phyloP scores from a whole-genome alignment of 1,140 invertebrate genomes.

The Brachionus plicatilis region DNA sequence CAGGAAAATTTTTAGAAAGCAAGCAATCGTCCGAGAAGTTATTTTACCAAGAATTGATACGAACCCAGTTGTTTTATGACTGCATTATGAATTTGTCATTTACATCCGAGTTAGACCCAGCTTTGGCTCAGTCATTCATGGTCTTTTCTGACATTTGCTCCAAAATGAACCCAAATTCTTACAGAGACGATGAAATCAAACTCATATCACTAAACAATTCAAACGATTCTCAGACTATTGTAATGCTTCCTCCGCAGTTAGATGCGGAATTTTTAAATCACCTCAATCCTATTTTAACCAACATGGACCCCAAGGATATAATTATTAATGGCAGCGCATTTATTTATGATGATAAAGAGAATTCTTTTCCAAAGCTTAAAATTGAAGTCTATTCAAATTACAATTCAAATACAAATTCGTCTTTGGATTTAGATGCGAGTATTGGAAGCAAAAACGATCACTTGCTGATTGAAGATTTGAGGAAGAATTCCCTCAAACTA shows the following conservation, averaged over 20 bases:
- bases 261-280: slow-evolving; percentile 2
- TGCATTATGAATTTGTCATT: slow-evolving; percentile 98
- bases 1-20: slow-evolving; percentile 60
- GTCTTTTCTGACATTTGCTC: slow-evolving; percentile 93
- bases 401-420: background rate
- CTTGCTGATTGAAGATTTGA: background rate
- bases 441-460: background rate
- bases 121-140: slow-evolving; percentile 62
- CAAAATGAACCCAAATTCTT: slow-evolving; percentile 61
- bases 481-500: background rate
- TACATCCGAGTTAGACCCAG: slow-evolving; percentile 86
- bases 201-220: slow-evolving; percentile 72
- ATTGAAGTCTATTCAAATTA: background rate
- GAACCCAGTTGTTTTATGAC: slow-evolving; percentile 93
- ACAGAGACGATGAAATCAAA: slow-evolving; percentile 57
- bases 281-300: background rate
- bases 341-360: slow-evolving; percentile 6
- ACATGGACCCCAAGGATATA: background rate
- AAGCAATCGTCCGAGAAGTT: slow-evolving; percentile 78
- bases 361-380: slow-evolving; percentile 22
- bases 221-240: slow-evolving; percentile 78
- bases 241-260: slow-evolving; percentile 86
- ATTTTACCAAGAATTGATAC: slow-evolving; percentile 80
- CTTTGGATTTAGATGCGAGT: background rate
- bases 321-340: slow-evolving; percentile 16